phyloP scores from a whole-genome alignment of 2,797 vertebrate genomes.

The Delichon dasypus region DNA sequence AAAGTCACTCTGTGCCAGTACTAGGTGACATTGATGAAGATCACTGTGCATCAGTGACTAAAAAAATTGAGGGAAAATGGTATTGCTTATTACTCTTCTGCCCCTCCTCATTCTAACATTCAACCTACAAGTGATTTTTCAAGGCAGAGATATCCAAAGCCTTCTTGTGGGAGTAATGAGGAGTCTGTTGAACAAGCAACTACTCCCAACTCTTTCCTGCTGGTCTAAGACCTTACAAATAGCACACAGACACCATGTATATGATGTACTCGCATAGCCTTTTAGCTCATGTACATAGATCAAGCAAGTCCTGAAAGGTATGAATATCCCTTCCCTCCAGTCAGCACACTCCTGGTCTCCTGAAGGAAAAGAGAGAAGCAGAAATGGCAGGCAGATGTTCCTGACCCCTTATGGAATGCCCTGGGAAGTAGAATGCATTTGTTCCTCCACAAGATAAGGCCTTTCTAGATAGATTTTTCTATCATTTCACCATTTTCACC shows the following conservation, averaged over 20 bases:
- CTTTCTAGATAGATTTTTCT: not conserved
- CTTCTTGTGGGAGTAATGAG: not conserved
- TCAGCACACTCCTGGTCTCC: not conserved
- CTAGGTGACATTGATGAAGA: not conserved
- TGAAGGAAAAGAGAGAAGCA: not conserved
- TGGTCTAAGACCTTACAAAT: not conserved
- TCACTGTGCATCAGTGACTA: not conserved
- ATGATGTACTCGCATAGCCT: not conserved
- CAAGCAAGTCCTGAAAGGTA: not conserved
- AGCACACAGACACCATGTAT: not conserved
- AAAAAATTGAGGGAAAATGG: not conserved
- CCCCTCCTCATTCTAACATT: not conserved
- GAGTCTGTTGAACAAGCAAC: not conserved
- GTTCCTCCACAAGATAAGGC: not conserved
- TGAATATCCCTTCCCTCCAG: not conserved
- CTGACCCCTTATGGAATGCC: not conserved
- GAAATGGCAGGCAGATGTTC: not conserved
- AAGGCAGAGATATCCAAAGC: not conserved
- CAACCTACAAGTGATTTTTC: not conserved
- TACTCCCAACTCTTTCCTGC: not conserved
- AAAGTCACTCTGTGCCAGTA: not conserved
- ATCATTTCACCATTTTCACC: not conserved
- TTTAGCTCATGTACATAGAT: not conserved
- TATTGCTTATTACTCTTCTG: not conserved
- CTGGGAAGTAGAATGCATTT: not conserved